Percentiles rank a stretch among this genome's conserved stretches.
Evolutionary conservation across 2,888 invertebrate species (phyloP).

Genomic region (Ectemnius continuus): DNA sequence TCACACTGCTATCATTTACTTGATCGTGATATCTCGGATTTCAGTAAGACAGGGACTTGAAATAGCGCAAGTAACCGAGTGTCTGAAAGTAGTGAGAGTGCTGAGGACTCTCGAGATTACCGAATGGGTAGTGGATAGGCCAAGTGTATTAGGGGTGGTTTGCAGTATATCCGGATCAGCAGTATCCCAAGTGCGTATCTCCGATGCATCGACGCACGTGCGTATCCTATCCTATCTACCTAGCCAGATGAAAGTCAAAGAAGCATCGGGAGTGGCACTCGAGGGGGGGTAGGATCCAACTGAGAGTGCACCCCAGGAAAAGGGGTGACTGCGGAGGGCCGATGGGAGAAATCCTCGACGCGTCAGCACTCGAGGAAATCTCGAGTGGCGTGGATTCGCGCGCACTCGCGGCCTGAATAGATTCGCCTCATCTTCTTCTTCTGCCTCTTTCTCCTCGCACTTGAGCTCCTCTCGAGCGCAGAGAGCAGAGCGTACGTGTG

Average conservation of each 20-base stretch:
- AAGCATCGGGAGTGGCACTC: background rate
- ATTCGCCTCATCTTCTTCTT: background rate
- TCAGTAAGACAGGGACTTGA: too few relatives aligned
- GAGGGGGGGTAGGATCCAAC: background rate
- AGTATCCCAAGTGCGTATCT: constrained; percentile 1
- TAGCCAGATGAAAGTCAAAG: constrained; percentile 1
- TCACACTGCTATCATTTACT: too few relatives aligned
- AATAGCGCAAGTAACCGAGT: too few relatives aligned
- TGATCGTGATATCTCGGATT: too few relatives aligned
- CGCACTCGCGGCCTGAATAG: constrained; percentile 3
- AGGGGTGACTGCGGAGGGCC: background rate
- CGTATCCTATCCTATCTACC: background rate
- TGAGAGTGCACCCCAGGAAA: background rate
- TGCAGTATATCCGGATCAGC: background rate
- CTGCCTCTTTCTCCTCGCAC: background rate
- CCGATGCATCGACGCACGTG: background rate
- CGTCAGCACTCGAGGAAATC: constrained; percentile 9
- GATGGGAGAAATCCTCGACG: constrained; percentile 13
- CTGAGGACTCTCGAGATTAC: background rate
- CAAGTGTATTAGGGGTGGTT: too few relatives aligned
- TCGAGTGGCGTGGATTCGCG: constrained; percentile 21
- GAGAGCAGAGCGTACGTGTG: background rate
- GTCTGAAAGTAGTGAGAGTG: too few relatives aligned
- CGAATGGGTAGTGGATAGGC: too few relatives aligned
- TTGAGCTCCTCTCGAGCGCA: background rate